phyloP scores from a whole-genome alignment of 2,888 invertebrate genomes.

The Acleris laterana region DNA sequence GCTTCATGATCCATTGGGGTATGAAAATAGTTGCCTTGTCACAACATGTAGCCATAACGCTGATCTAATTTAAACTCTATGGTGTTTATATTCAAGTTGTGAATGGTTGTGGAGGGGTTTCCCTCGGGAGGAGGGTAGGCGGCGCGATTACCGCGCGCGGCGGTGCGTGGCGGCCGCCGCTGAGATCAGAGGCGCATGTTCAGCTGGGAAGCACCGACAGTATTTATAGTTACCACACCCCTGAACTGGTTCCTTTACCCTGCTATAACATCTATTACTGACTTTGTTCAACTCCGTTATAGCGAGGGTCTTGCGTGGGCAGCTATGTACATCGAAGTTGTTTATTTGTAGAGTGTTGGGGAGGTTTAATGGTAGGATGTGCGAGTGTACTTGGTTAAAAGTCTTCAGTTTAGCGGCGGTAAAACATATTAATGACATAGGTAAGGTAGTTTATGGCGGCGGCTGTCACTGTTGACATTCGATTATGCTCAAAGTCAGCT shows the following conservation, averaged over 20 bases:
- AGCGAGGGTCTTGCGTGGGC: neutral
- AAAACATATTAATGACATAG: slow-evolving; percentile 29
- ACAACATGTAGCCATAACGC: neutral
- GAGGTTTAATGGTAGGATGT: slow-evolving; percentile 6
- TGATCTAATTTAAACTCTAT: slow-evolving; percentile 6
- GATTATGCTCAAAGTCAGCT: slow-evolving; percentile 31
- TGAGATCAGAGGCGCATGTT: slow-evolving; percentile 70
- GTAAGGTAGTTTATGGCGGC: slow-evolving; percentile 26
- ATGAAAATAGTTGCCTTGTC: slow-evolving; percentile 15
- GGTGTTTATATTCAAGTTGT: slow-evolving; percentile 33
- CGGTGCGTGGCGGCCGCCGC: slow-evolving; percentile 79
- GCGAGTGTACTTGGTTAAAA: slow-evolving; percentile 12
- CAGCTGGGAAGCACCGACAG: slow-evolving; percentile 50
- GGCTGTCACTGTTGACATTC: slow-evolving; percentile 35
- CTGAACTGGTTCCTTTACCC: neutral
- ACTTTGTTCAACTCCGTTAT: neutral
- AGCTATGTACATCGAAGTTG: neutral
- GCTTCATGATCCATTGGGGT: slow-evolving; percentile 39
- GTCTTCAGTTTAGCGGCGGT: slow-evolving; percentile 20
- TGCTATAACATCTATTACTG: neutral
- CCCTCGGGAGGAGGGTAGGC: slow-evolving; percentile 61
- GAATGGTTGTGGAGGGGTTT: neutral
- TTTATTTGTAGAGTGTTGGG: neutral
- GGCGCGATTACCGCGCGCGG: slow-evolving; percentile 69
- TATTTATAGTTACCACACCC: slow-evolving; percentile 58